Conservation (phyloP, 2,797 vertebrate genomes). For the Philypnodon macrostomus region DNA sequence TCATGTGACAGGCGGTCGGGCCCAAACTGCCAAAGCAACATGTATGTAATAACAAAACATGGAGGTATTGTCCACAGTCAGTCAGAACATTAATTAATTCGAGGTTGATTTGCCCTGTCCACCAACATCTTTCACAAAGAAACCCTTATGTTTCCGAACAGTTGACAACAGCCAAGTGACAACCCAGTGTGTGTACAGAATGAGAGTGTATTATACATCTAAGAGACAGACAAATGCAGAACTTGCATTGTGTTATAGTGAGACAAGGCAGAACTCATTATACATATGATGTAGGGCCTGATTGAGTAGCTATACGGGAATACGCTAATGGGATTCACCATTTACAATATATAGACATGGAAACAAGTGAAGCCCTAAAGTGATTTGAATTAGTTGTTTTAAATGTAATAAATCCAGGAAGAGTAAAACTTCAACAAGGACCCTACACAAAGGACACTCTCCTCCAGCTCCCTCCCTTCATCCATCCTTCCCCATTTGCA, state of each 20-base stretch:
- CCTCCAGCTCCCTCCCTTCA: conserved; percentile 36
- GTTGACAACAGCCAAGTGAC: conserved; percentile 31
- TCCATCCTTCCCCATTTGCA: conserved; percentile 27
- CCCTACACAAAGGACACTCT: conserved; percentile 33
- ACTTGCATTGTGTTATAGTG: too few species aligned
- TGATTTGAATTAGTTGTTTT: conserved; percentile 48
- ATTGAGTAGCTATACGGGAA: conserved; percentile 70
- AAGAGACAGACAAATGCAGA: too few species aligned
- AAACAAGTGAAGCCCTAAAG: conserved; percentile 49
- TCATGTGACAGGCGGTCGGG: conserved; percentile 63
- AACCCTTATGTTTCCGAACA: conserved; percentile 27
- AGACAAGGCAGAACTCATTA: conserved; percentile 82
- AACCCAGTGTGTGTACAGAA: too few species aligned
- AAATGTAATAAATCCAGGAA: conserved; percentile 40
- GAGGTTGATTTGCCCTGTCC: conserved; percentile 43
- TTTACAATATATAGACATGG: conserved; percentile 67
- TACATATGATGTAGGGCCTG: conserved; percentile 73
- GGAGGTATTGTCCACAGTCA: conserved; percentile 43
- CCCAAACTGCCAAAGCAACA: conserved; percentile 35
- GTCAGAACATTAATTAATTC: conserved; percentile 58
- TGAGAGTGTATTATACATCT: too few species aligned
- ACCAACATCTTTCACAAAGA: conserved; percentile 6
- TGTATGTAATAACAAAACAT: conserved; percentile 35
- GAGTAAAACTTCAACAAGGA: conserved; percentile 44
- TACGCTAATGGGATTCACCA: conserved; percentile 60